These are phyloP conservation scores for Bombus superbus DNA, from an alignment of 1,140 invertebrate genomes.

Conservation along the genomic window DNA sequence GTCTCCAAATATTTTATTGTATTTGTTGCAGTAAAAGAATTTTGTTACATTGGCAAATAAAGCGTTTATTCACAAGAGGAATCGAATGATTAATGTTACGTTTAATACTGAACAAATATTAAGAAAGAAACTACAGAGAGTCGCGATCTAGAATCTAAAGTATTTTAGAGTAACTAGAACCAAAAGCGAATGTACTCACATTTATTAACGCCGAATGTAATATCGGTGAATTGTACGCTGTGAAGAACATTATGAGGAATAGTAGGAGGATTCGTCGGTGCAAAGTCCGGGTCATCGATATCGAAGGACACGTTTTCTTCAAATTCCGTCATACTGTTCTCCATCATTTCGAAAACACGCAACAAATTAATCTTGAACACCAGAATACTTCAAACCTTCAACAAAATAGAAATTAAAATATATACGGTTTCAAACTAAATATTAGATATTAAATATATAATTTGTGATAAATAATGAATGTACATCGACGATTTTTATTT, in stretches of 20 bases:
- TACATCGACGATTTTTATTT: not conserved
- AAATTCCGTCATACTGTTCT: slow-evolving; percentile 69
- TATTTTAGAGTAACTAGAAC: not conserved
- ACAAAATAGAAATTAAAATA: not conserved
- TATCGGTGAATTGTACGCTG: slow-evolving; percentile 49
- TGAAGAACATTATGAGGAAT: slow-evolving; percentile 48
- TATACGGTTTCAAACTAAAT: not conserved
- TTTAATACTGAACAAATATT: no score
- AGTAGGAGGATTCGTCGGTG: slow-evolving; percentile 26
- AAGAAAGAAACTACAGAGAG: no score
- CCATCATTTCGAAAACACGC: slow-evolving; percentile 18
- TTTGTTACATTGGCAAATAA: no score
- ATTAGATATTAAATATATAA: not conserved
- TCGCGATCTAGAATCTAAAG: no score
- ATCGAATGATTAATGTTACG: no score
- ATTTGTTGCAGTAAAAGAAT: no score
- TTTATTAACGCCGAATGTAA: slow-evolving; percentile 55
- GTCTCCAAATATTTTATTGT: no score
- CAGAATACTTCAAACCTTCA: not conserved
- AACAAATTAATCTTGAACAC: slow-evolving; percentile 2
- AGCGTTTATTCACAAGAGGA: no score
- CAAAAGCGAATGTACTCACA: slow-evolving; percentile 48
- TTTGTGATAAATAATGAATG: not conserved
- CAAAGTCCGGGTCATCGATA: slow-evolving; percentile 73
- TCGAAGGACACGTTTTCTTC: slow-evolving; percentile 73